Conservation (phyloP, 2,797 vertebrate species). For the Anniella stebbinsi region DNA sequence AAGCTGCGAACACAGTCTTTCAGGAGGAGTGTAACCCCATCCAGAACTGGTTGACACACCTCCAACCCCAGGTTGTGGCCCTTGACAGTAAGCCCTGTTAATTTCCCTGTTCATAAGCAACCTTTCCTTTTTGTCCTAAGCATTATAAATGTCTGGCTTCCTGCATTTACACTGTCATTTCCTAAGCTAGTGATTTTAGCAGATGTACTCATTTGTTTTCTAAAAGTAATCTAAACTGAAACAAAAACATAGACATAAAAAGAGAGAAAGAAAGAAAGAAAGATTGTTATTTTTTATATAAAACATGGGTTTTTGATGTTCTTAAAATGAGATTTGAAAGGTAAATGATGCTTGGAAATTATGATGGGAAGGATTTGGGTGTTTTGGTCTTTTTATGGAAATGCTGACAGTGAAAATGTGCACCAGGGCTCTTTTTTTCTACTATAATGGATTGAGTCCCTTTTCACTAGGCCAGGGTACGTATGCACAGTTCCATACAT, state of each 20-base stretch:
- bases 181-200: conserved; percentile 31
- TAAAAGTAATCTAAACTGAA: conserved; percentile 46
- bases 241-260: conserved; percentile 58
- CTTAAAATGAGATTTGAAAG: conserved; percentile 61
- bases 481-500: background rate
- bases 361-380: conserved; percentile 45
- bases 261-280: conserved; percentile 51
- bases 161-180: conserved; percentile 33
- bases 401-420: conserved; percentile 18
- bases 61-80: too few species aligned
- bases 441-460: background rate
- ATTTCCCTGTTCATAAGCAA: conserved; percentile 39
- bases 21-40: too few species aligned
- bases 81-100: too few species aligned
- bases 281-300: background rate
- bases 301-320: conserved; percentile 56
- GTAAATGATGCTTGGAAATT: conserved; percentile 60
- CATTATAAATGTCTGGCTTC: conserved; percentile 4
- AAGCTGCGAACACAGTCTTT: too few species aligned
- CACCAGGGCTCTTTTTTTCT: background rate
- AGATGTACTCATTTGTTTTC: conserved; percentile 48
- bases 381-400: conserved; percentile 52
- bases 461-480: background rate
- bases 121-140: conserved; percentile 17
- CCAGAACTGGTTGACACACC: too few species aligned